These are phyloP conservation scores for Dyspetes luteomarginatus DNA, from an alignment of 2,888 invertebrate genomes.

Conservation along the genomic window DNA sequence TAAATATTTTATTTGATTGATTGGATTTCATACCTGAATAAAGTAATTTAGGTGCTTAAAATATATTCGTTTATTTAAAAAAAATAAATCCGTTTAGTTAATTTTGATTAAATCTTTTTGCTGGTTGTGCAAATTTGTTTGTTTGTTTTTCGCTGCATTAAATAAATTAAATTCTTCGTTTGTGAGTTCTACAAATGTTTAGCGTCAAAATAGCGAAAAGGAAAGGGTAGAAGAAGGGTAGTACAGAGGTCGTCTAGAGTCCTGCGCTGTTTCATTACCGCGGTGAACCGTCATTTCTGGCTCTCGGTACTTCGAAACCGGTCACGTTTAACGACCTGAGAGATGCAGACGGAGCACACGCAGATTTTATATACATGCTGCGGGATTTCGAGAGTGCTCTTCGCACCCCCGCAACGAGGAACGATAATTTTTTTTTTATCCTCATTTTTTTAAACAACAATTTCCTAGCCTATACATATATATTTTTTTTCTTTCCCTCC, in stretches of 20 bases:
- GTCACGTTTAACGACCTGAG: conserved; percentile 59
- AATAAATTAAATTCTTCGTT: too few relatives aligned
- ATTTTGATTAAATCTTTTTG: too few relatives aligned
- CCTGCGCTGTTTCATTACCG: conserved; percentile 60
- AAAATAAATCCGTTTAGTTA: too few relatives aligned
- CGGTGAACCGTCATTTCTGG: conserved; percentile 20
- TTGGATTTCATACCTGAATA: too few relatives aligned
- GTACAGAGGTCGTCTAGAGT: conserved; percentile 62
- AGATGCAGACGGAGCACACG: conserved; percentile 46
- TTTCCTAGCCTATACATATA: conserved; percentile 8
- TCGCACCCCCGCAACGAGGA: conserved; percentile 28
- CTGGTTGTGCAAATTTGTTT: too few relatives aligned
- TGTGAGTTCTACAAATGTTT: conserved; percentile 38
- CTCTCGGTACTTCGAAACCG: conserved; percentile 23
- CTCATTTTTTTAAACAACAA: conserved; percentile 12
- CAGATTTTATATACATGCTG: conserved; percentile 7
- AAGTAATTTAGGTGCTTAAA: too few relatives aligned
- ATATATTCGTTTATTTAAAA: too few relatives aligned
- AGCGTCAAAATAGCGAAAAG: conserved; percentile 49
- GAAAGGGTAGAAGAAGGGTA: conserved; percentile 59
- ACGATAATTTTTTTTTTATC: conserved; percentile 43
- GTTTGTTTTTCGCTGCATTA: too few relatives aligned
- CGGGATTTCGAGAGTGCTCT: conserved; percentile 32
- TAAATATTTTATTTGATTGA: too few relatives aligned
- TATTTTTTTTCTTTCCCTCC: neutral